Conservation (phyloP, 1,140 invertebrate genomes). For the Drosophila micromelanica region DNA sequence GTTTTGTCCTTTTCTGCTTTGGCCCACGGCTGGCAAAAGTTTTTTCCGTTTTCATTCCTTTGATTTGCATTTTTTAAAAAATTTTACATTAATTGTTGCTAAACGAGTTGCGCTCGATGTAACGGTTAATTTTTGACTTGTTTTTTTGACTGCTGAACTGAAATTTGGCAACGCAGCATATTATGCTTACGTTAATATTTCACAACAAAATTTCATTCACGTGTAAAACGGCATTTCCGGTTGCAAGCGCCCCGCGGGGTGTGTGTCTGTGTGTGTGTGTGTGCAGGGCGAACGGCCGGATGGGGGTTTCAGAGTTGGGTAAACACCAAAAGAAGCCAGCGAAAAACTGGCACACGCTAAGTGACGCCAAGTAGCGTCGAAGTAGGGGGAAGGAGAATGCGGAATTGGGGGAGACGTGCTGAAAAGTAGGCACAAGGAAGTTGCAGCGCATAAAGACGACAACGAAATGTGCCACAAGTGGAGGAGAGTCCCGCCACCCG, state of each 20-base stretch:
- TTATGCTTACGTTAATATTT: conserved; percentile 14
- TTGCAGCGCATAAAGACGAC: conserved; percentile 47
- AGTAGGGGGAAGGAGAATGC: background rate
- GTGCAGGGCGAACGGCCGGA: background rate
- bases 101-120: conserved; percentile 47
- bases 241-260: conserved; percentile 49
- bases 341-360: conserved; percentile 78
- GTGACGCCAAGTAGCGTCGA: conserved; percentile 37
- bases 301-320: conserved; percentile 34
- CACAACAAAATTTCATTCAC: conserved; percentile 75
- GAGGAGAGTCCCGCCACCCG: conserved; percentile 28
- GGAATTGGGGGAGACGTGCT: conserved; percentile 10
- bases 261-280: conserved; percentile 8
- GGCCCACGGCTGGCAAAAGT: conserved; percentile 36
- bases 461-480: conserved; percentile 54
- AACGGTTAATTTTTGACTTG: conserved; percentile 39
- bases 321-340: conserved; percentile 68
- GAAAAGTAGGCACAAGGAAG: conserved; percentile 65
- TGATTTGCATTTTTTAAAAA: conserved; percentile 52
- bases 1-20: conserved; percentile 45
- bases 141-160: conserved; percentile 26
- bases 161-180: conserved; percentile 67
- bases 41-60: conserved; percentile 39
- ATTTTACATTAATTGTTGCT: conserved; percentile 66
- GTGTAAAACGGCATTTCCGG: conserved; percentile 83